Evolutionary conservation across 2,888 invertebrate genomes (phyloP), one percentile per base, ranked within the genome.

Genomic region (Unio delphinus): DNA sequence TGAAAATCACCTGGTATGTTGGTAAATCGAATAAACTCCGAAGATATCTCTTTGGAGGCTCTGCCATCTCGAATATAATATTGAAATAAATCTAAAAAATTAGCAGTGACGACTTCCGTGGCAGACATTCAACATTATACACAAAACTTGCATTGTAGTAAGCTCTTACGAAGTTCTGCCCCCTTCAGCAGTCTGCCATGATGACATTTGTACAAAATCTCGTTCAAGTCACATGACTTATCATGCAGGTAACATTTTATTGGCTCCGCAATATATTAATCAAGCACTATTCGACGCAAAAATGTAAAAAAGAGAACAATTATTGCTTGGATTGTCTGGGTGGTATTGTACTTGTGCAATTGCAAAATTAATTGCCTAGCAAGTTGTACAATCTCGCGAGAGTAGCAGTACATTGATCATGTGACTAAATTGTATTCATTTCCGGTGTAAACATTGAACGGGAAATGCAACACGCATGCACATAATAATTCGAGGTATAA

Each of bases 1-100:
- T 15, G 15, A 45, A 58, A 23, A 18, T 86, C 90, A 93, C 93
- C 92, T 96, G 96, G 90, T 96, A 96, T 26, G 95, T 95, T 63
- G 82, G 82, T 66, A 86, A 73, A 69, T 84, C 83, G 66, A 79
- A 82, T n/a, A 72, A 76, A 62, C 70, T 80, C 58, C 66, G 69
- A 1, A 80, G 76, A 28, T 62, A 34, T n/a, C n/a, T n/a, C 18
- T 57, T 55, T 26, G 67, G 55, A 55, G 26, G 59, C 30, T 62
- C 67, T 26, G 69, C 69, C 78, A 75, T 78, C 26, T 28, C 64
- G 56, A 23, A 23, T 17, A 56, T 66, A 57, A 62, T 45, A 68
- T 63, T 66, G 18, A 23, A 23, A 26, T 23, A 64, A 1, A 28
- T 8, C n/a, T 45, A 55, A 18, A n/a, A 20, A 64, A 64, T 54